These are phyloP conservation scores for Pollicipes pollicipes DNA, from an alignment of 1,140 invertebrate genomes.

Conservation along the genomic window DNA sequence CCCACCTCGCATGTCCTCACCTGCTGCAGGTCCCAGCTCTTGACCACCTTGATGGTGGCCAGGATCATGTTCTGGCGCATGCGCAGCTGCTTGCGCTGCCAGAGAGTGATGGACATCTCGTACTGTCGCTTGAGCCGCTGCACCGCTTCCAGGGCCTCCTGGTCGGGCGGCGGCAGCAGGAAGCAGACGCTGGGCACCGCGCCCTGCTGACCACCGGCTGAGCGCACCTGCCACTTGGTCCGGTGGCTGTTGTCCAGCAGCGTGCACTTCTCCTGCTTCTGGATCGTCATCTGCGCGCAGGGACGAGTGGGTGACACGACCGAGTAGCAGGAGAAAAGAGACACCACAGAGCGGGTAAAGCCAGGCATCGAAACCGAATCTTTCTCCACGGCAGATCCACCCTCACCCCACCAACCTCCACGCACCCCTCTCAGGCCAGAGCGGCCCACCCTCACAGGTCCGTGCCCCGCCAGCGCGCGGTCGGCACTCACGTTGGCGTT, in stretches of 20 bases:
- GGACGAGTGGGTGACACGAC: too few relatives aligned
- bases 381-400: too few relatives aligned
- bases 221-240: conserved; percentile 78
- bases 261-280: conserved; percentile 76
- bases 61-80: conserved; percentile 96
- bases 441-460: too few relatives aligned
- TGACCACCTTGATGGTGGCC: conserved; percentile 90
- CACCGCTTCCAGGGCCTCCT: conserved; percentile 71
- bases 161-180: conserved; percentile 74
- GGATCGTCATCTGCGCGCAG: conserved; percentile 51
- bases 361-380: too few relatives aligned
- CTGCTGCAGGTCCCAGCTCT: conserved; percentile 79
- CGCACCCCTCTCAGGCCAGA: too few relatives aligned
- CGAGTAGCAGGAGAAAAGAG: too few relatives aligned
- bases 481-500: conserved; percentile 64
- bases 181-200: conserved; percentile 78
- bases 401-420: too few relatives aligned
- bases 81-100: conserved; percentile 86
- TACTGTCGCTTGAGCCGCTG: conserved; percentile 66
- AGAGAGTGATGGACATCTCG: conserved; percentile 72
- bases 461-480: too few relatives aligned
- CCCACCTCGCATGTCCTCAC: too few relatives aligned
- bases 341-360: too few relatives aligned
- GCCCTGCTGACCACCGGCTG: conserved; percentile 39
- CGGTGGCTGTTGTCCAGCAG: conserved; percentile 83